A percentile compares a stretch with the other conserved stretches of the same genome.
Conservation (phyloP, 2,797 vertebrate genomes). For the Myripristis murdjan region DNA sequence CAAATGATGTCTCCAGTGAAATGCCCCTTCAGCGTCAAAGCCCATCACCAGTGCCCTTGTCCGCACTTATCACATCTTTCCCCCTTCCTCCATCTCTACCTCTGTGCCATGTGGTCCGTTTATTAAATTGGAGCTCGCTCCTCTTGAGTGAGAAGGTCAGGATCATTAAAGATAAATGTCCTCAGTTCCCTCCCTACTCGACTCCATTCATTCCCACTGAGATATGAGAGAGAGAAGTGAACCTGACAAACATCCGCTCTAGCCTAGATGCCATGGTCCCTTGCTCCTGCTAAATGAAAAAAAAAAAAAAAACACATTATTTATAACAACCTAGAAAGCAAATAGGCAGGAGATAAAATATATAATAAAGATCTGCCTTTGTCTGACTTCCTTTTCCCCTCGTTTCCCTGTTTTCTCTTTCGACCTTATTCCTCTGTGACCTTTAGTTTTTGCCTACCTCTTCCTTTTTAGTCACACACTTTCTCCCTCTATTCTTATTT, state of each 20-base stretch:
- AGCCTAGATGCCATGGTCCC: conserved; percentile 19
- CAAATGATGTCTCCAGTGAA: conserved; percentile 27
- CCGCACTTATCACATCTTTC: conserved; percentile 36
- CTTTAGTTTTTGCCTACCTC: too few species aligned
- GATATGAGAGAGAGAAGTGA: conserved; percentile 27
- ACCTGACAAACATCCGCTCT: conserved; percentile 45
- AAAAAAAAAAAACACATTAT: conserved; percentile 48
- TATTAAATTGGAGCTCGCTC: conserved; percentile 69
- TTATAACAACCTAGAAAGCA: conserved; percentile 15
- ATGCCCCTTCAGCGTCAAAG: conserved; percentile 27
- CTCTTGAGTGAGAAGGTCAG: conserved; percentile 71
- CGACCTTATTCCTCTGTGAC: too few species aligned
- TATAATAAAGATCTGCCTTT: conserved; percentile 21
- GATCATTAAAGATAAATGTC: conserved; percentile 84
- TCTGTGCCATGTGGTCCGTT: conserved; percentile 52
- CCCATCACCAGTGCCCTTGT: conserved; percentile 28
- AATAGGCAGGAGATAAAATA: background rate
- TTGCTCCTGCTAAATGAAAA: conserved; percentile 34
- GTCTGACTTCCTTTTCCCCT: conserved; percentile 1
- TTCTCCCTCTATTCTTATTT: too few species aligned
- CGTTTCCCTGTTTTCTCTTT: background rate
- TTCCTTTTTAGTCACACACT: too few species aligned
- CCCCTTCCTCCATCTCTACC: conserved; percentile 38
- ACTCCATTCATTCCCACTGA: conserved; percentile 32
- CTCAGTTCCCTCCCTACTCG: conserved; percentile 51